Evolutionary conservation across 1,140 invertebrate species (phyloP).

Genomic region (Lasioglossum baleicum): DNA sequence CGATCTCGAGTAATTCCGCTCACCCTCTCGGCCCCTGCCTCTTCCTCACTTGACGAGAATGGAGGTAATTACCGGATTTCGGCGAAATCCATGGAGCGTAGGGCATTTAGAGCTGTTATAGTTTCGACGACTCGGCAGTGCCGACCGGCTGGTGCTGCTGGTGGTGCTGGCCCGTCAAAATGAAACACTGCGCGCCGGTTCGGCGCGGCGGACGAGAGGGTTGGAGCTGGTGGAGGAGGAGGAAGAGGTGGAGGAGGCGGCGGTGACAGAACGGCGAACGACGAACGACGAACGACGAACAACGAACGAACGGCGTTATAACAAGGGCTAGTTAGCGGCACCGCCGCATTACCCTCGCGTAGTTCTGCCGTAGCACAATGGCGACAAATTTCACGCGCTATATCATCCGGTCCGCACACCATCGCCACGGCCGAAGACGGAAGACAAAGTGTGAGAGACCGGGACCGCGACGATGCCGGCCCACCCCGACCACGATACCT

Average conservation of each 20-base stretch:
- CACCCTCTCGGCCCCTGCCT: slow-evolving; percentile 6
- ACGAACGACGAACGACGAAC: slow-evolving; percentile 60
- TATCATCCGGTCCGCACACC: slow-evolving; percentile 65
- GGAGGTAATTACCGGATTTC: slow-evolving; percentile 65
- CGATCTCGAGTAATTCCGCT: slow-evolving; percentile 57
- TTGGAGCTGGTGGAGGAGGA: background rate
- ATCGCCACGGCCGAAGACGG: slow-evolving; percentile 53
- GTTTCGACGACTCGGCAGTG: slow-evolving; percentile 61
- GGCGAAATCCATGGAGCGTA: slow-evolving; percentile 62
- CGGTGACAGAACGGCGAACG: slow-evolving; percentile 16
- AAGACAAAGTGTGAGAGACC: slow-evolving; percentile 28
- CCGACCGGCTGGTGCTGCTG: too few relatives aligned
- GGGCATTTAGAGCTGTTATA: slow-evolving; percentile 66
- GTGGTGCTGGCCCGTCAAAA: slow-evolving; percentile 58
- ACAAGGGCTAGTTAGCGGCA: slow-evolving; percentile 78
- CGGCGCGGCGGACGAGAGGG: too few relatives aligned
- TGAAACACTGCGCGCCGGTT: slow-evolving; percentile 49
- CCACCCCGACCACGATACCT: background rate
- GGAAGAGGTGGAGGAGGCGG: too few relatives aligned
- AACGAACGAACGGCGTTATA: slow-evolving; percentile 73
- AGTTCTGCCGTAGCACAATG: slow-evolving; percentile 75
- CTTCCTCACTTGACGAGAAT: slow-evolving; percentile 56
- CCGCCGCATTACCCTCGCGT: slow-evolving; percentile 74
- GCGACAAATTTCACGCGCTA: slow-evolving; percentile 77
- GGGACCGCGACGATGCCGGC: background rate